Evolutionary conservation across 2,113 vertebrate species (phyloP).

Genomic region (Probosciger aterrimus): DNA sequence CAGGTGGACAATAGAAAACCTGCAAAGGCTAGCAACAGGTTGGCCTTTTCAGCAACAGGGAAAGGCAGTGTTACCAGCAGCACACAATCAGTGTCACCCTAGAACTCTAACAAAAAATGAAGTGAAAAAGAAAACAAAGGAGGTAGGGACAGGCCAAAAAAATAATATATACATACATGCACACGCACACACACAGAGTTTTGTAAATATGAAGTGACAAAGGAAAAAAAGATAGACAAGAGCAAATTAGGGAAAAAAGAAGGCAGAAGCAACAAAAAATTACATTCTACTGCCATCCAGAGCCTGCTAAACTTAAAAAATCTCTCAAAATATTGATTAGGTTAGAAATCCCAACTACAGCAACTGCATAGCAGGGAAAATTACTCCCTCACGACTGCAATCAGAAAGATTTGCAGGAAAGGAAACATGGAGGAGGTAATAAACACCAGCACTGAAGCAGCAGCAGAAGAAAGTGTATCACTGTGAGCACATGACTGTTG

Average conservation of each 20-base stretch:
- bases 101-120: background rate
- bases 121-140: background rate
- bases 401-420: background rate
- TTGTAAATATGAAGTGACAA: background rate
- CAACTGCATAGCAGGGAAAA: background rate
- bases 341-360: slow-evolving; percentile 19
- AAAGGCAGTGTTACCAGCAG: background rate
- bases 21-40: background rate
- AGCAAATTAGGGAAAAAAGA: background rate
- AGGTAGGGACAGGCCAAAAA: background rate
- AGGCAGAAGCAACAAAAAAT: background rate
- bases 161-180: background rate
- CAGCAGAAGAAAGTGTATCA: background rate
- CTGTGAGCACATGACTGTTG: background rate
- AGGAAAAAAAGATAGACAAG: background rate
- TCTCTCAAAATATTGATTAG: background rate
- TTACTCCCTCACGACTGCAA: background rate
- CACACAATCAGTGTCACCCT: background rate
- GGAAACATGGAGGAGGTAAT: background rate
- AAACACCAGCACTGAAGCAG: background rate
- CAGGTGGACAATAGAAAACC: background rate
- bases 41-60: background rate
- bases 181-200: background rate
- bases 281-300: background rate
- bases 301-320: background rate